Evolutionary conservation across 2,888 invertebrate genomes (phyloP).

Genomic region (Phlogophora meticulosa): DNA sequence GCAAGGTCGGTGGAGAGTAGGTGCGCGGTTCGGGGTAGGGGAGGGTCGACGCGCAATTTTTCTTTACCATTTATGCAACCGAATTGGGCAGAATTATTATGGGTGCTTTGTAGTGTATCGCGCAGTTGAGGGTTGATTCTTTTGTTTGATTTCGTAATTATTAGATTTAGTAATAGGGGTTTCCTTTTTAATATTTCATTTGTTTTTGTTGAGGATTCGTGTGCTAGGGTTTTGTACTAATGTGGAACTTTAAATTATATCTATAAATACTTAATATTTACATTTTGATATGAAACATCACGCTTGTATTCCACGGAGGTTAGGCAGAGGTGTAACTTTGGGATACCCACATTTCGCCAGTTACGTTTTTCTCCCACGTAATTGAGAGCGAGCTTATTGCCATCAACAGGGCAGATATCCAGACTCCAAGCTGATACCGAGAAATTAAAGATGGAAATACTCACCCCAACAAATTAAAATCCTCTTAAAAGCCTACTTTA

Average conservation of each 20-base stretch:
- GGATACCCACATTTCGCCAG: too few species aligned
- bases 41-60: slow-evolving; percentile 55
- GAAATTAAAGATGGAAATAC: too few species aligned
- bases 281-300: too few species aligned
- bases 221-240: background rate
- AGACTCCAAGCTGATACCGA: too few species aligned
- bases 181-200: slow-evolving; percentile 1
- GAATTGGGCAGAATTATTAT: slow-evolving; percentile 57
- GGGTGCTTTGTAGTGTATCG: slow-evolving; percentile 30
- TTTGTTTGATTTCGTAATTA: slow-evolving; percentile 31
- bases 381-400: too few species aligned
- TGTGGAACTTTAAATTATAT: background rate
- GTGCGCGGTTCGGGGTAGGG: slow-evolving; percentile 15
- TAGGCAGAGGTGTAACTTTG: too few species aligned
- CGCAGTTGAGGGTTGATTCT: slow-evolving; percentile 47
- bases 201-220: background rate
- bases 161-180: slow-evolving; percentile 2
- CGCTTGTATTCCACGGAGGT: too few species aligned
- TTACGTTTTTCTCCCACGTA: too few species aligned
- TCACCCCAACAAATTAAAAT: too few species aligned
- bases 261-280: too few species aligned
- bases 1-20: slow-evolving; percentile 66
- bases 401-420: too few species aligned
- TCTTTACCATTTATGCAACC: slow-evolving; percentile 61
- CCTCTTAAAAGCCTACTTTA: too few species aligned